Conservation (phyloP, 2,888 invertebrate genomes). For the Cheilosia grossa region DNA sequence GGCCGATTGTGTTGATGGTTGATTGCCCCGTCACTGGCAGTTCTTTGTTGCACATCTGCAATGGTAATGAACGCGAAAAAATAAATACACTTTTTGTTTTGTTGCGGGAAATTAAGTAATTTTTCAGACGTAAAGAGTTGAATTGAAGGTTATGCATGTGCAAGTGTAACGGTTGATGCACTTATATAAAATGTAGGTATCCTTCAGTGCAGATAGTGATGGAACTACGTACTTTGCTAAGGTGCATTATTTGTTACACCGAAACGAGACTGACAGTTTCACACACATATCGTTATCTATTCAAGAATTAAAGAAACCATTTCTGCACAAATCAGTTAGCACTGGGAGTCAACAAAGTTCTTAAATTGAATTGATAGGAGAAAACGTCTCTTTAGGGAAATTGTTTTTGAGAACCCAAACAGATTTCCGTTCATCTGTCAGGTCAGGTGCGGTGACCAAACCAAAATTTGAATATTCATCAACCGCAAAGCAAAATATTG, state of each 20-base stretch:
- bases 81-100: slow-evolving; percentile 25
- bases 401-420: neutral
- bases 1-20: slow-evolving; percentile 46
- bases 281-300: too few relatives aligned
- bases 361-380: neutral
- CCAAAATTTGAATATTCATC: slow-evolving; percentile 29
- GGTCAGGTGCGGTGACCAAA: neutral
- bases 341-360: too few relatives aligned
- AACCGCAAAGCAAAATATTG: neutral
- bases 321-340: too few relatives aligned
- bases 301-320: too few relatives aligned
- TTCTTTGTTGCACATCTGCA: slow-evolving; percentile 72
- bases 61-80: slow-evolving; percentile 40
- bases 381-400: neutral
- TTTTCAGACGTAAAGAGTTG: neutral
- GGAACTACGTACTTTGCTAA: too few relatives aligned
- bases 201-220: too few relatives aligned
- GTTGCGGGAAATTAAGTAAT: slow-evolving; percentile 26
- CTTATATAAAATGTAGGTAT: too few relatives aligned
- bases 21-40: slow-evolving; percentile 40
- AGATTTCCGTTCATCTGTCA: neutral
- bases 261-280: too few relatives aligned
- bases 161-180: too few relatives aligned
- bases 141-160: slow-evolving; percentile 34
- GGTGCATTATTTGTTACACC: too few relatives aligned